Evolutionary conservation across 2,888 invertebrate species (phyloP).

Genomic region (Drosophila vallismaia): DNA sequence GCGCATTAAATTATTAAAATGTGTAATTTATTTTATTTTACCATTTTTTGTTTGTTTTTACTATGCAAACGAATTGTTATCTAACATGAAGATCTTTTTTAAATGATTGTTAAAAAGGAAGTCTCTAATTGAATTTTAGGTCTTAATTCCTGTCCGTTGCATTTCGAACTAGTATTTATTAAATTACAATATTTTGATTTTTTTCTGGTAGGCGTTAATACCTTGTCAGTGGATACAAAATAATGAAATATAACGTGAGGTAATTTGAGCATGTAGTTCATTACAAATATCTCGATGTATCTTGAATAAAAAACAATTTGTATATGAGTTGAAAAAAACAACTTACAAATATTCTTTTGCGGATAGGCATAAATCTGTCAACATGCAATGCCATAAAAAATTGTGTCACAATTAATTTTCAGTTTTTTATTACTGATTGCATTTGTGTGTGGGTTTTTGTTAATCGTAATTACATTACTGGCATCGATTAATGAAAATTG

Average conservation of each 20-base stretch:
- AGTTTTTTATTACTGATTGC: constrained; percentile 17
- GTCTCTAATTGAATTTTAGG: constrained; percentile 4
- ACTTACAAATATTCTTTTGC: constrained; percentile 51
- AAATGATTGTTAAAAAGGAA: constrained; percentile 14
- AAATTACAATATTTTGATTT: no score
- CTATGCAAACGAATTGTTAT: constrained; percentile 43
- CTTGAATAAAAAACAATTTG: constrained; percentile 22
- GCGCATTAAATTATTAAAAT: constrained; percentile 73
- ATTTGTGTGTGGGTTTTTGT: constrained; percentile 30
- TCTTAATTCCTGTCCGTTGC: background rate
- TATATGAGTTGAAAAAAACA: constrained; percentile 34
- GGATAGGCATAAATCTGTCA: constrained; percentile 72
- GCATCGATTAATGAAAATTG: constrained; percentile 47
- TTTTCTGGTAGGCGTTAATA: background rate
- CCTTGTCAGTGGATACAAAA: background rate
- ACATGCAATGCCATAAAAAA: constrained; percentile 63
- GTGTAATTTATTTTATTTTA: constrained; percentile 34
- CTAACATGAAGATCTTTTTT: constrained; percentile 11
- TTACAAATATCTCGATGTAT: constrained; percentile 34
- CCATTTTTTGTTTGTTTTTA: constrained; percentile 15
- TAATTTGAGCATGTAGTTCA: constrained; percentile 59
- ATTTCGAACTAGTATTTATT: background rate
- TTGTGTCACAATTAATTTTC: constrained; percentile 69
- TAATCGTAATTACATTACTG: constrained; percentile 49
- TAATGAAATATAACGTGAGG: constrained; percentile 44